Evolutionary conservation across 2,797 vertebrate genomes (phyloP).

Genomic region (Danio jaintianensis): DNA sequence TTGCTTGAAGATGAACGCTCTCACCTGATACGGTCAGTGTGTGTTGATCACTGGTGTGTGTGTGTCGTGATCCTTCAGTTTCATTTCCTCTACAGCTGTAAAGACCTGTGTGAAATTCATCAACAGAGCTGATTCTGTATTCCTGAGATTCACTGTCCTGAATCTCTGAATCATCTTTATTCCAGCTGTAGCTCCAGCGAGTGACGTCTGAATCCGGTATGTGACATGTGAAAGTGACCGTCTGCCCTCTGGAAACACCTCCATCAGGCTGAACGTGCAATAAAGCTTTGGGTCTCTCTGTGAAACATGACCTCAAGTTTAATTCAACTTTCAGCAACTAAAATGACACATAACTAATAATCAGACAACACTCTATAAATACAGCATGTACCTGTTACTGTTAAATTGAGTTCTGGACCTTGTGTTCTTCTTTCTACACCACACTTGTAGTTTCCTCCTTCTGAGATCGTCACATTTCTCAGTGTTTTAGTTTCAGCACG

Average conservation of each 20-base stretch:
- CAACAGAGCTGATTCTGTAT: not conserved
- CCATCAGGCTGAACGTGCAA: not conserved
- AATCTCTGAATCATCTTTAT: not conserved
- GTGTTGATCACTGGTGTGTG: constrained; percentile 1
- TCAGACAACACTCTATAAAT: too few relatives aligned
- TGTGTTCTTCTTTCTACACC: fast-evolving
- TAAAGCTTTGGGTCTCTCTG: not conserved
- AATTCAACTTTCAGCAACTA: too few relatives aligned
- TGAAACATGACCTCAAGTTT: fast-evolving
- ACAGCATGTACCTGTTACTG: not conserved
- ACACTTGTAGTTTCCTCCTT: fast-evolving
- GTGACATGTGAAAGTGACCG: constrained; percentile 1
- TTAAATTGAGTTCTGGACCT: fast-evolving
- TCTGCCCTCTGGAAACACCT: not conserved
- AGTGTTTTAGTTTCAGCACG: fast-evolving
- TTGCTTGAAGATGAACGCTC: not conserved
- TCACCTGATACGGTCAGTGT: not conserved
- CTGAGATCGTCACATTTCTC: not conserved
- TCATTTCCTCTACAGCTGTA: not conserved
- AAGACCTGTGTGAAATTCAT: not conserved
- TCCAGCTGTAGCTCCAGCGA: constrained; percentile 3
- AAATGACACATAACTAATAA: too few relatives aligned
- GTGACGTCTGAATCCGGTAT: not conserved
- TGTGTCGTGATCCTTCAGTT: not conserved
- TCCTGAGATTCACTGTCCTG: not conserved